Conservation (phyloP, 1,140 invertebrate species). For the Zaprionus kolodkinae region DNA sequence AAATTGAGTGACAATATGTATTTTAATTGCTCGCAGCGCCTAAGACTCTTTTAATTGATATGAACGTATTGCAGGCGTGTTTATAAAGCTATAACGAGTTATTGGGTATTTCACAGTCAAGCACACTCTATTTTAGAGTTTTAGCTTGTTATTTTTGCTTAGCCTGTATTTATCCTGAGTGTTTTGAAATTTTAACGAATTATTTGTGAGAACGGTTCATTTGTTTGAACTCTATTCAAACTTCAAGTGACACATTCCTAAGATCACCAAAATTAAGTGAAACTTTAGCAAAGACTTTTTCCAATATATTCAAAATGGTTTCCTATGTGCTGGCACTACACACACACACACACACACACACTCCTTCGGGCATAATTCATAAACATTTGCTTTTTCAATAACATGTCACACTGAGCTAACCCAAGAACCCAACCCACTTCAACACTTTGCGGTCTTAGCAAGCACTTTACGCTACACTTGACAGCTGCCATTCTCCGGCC, state of each 20-base stretch:
- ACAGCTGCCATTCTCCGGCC: constrained; percentile 39
- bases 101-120: too few species aligned
- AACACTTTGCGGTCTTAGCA: constrained; percentile 48
- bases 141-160: too few species aligned
- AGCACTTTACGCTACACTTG: constrained; percentile 49
- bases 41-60: too few species aligned
- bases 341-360: neutral
- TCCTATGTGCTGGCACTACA: neutral
- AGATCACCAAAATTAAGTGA: neutral
- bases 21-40: too few species aligned
- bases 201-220: neutral
- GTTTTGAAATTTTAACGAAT: neutral
- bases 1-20: too few species aligned
- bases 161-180: neutral
- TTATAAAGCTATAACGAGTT: too few species aligned
- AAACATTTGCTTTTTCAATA: constrained; percentile 43
- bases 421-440: constrained; percentile 32
- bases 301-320: neutral
- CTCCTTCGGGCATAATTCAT: constrained; percentile 35
- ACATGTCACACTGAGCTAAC: constrained; percentile 42
- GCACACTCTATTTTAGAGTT: too few species aligned
- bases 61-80: too few species aligned
- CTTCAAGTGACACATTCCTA: neutral
- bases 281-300: neutral
- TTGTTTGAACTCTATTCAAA: neutral